Conservation (phyloP, 1,140 invertebrate species). For the Callitettix versicolor region DNA sequence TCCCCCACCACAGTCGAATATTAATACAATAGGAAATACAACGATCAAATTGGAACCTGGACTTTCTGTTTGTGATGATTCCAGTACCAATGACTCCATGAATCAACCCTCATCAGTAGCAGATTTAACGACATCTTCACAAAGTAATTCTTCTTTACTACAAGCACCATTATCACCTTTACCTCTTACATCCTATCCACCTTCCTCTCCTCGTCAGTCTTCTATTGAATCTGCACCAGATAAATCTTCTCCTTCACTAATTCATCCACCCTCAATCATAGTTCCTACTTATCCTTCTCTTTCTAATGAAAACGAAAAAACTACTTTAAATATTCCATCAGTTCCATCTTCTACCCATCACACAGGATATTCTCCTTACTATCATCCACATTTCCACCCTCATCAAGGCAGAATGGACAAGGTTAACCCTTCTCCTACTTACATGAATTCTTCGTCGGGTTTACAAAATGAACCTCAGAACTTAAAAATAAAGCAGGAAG, state of each 20-base stretch:
- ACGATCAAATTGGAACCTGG: slow-evolving; percentile 19
- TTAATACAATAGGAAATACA: not conserved
- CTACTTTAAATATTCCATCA: slow-evolving; percentile 23
- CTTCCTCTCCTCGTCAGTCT: slow-evolving; percentile 10
- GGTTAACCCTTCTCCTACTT: slow-evolving; percentile 22
- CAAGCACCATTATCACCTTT: slow-evolving; percentile 16
- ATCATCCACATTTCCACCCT: slow-evolving; percentile 26
- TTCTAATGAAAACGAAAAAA: slow-evolving; percentile 20
- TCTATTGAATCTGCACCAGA: not conserved
- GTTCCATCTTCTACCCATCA: slow-evolving; percentile 18
- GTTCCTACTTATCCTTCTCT: slow-evolving; percentile 18
- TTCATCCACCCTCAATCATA: slow-evolving; percentile 13
- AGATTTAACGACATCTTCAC: slow-evolving; percentile 4
- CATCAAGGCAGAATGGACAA: slow-evolving; percentile 22
- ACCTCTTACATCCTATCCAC: slow-evolving; percentile 21
- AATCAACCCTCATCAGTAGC: not conserved
- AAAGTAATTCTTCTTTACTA: not conserved
- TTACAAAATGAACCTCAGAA: slow-evolving; percentile 55
- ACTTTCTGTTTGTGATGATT: slow-evolving; percentile 1
- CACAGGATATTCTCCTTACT: slow-evolving; percentile 22
- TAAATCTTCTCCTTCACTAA: not conserved
- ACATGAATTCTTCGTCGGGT: slow-evolving; percentile 12
- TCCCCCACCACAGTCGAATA: too few relatives aligned
- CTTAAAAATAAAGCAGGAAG: slow-evolving; percentile 68
- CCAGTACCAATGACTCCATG: slow-evolving; percentile 4